Percentiles rank a stretch among this genome's conserved stretches.
These are phyloP conservation scores for Drosophila prostipennis DNA, from an alignment of 2,888 invertebrate genomes.

Conservation along the genomic window DNA sequence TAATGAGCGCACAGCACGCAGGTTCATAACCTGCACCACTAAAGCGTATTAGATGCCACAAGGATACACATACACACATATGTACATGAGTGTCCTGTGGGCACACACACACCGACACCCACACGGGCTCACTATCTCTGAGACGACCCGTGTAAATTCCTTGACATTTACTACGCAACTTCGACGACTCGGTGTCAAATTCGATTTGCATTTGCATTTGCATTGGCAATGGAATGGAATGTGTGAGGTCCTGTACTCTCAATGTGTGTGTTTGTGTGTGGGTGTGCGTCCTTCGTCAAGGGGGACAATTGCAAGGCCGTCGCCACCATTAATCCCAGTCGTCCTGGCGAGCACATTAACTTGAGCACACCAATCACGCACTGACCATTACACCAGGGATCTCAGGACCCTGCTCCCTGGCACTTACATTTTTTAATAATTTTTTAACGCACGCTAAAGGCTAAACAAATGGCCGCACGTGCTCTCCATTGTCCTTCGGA, in stretches of 20 bases:
- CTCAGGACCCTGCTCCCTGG: neutral
- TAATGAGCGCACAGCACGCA: conserved; percentile 67
- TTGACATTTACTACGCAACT: conserved; percentile 78
- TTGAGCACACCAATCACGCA: conserved; percentile 50
- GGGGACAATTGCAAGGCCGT: conserved; percentile 51
- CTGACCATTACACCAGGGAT: conserved; percentile 48
- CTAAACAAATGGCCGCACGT: conserved; percentile 45
- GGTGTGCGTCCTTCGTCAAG: conserved; percentile 8
- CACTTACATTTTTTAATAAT: conserved; percentile 40
- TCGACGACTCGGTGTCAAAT: conserved; percentile 70
- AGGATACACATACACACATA: conserved; percentile 22
- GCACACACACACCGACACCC: conserved; percentile 13
- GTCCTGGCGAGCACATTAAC: conserved; percentile 32
- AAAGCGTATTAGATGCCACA: conserved; percentile 76
- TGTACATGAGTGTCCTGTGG: conserved; percentile 23
- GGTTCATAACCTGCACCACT: conserved; percentile 82
- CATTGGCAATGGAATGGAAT: conserved; percentile 25
- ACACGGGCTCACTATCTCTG: conserved; percentile 46
- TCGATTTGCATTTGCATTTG: conserved; percentile 72
- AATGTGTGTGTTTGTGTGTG: neutral
- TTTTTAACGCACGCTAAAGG: conserved; percentile 29
- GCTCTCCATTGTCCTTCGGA: conserved; percentile 42
- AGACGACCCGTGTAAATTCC: conserved; percentile 75
- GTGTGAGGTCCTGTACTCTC: conserved; percentile 12
- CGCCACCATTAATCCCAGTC: conserved; percentile 26